Evolutionary conservation across 2,113 vertebrate genomes (phyloP), one percentile per base, ranked within the genome.

Genomic region (Caretta caretta): DNA sequence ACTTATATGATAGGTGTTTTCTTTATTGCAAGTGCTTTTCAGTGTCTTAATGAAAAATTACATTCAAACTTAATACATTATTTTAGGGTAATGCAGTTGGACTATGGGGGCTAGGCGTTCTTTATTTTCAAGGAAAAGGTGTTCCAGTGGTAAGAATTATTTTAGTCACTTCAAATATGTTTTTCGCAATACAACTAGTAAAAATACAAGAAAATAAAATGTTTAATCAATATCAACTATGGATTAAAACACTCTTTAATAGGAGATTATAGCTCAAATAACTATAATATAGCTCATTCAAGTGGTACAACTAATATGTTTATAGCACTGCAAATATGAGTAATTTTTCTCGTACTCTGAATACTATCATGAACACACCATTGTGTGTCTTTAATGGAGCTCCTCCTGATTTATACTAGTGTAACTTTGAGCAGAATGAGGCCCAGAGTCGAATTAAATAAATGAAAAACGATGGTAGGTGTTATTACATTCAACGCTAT

Each of bases 1-100:
- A 27, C 42, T 38, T 78, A 46, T 76, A 9, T 27, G 42, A 78
- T 78, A 78, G 24, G 38, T 57, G 48, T 24, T 76, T n/a, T 25
- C 35, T 84, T 48, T 62, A 76, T 59, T 27, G 11, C 48, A 48
- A 48, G 6, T 50, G 49, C 49, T 79, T 22, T 59, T 50, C 24
- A 62, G 20, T 53, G 29, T 59, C 25, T 49, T 72, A 57, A 22
- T 88, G 42, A 81, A 86, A 94, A 62, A 57, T 59, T 84, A 59
- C 53, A 29, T 82, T 57, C 38, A 56, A 57, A 42, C 31, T 83
- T 90, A 59, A 80, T 75, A 49, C 57, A 85, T 80, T 93, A 13
- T 96, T 97, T 78, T 94, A 98, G 98, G 97, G 95, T 35, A 98
- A 97, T 94, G 96, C 98, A 56, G 90, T 98, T 95, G 98, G 98